Evolutionary conservation across 1,140 invertebrate genomes (phyloP).

Genomic region (Apis mellifera): Amel_HAv3.1 CM009935.2:6698001-6698500

Average conservation of each 20-base stretch:
- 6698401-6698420: not conserved
- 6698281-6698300: not conserved
- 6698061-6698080: not conserved
- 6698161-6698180: too few species aligned
- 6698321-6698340: conserved; percentile 22
- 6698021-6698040: too few species aligned
- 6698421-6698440: too few species aligned
- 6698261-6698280: not conserved
- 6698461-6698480: too few species aligned
- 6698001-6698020: too few species aligned
- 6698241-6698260: not conserved
- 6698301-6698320: conserved; percentile 26
- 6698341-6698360: conserved; percentile 36
- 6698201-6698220: too few species aligned
- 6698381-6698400: not conserved
- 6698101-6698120: not conserved
- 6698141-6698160: too few species aligned
- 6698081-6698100: not conserved
- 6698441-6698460: too few species aligned
- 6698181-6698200: too few species aligned
- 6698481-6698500: too few species aligned
- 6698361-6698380: conserved; percentile 48
- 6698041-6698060: too few species aligned
- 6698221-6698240: too few species aligned
- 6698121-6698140: not conserved